Percentiles rank a stretch among this genome's conserved stretches.
Conservation (phyloP, 2,888 invertebrate genomes). For the Lypha dubia region DNA sequence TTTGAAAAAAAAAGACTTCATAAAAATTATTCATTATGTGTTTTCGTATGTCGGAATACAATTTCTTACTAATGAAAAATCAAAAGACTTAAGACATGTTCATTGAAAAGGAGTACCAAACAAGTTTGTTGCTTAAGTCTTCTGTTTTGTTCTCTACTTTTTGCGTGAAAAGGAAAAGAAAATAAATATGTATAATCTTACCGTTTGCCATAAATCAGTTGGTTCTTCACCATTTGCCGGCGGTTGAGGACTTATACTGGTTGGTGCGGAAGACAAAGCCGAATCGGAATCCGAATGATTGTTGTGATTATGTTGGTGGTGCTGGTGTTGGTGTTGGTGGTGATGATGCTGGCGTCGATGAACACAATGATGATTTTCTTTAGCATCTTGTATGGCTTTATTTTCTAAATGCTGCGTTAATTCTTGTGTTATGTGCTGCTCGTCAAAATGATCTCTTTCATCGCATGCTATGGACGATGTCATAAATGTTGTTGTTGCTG, state of each 20-base stretch:
- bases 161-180: background rate
- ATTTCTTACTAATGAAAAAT: too few species aligned
- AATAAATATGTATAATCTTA: slow-evolving; percentile 75
- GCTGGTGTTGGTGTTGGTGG: slow-evolving; percentile 45
- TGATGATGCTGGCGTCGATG: slow-evolving; percentile 51
- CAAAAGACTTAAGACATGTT: background rate
- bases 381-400: slow-evolving; percentile 68
- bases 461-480: slow-evolving; percentile 68
- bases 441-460: slow-evolving; percentile 65
- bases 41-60: too few species aligned
- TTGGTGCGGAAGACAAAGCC: slow-evolving; percentile 88
- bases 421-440: slow-evolving; percentile 66
- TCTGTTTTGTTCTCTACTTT: background rate
- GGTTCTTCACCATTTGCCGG: slow-evolving; percentile 81
- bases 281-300: slow-evolving; percentile 86
- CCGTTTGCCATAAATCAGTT: slow-evolving; percentile 83
- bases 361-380: slow-evolving; percentile 51
- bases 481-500: slow-evolving; percentile 61
- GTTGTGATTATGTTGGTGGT: slow-evolving; percentile 72
- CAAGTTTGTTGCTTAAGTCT: slow-evolving; percentile 14
- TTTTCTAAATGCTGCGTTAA: slow-evolving; percentile 69
- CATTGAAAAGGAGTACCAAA: background rate
- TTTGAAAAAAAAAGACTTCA: too few species aligned
- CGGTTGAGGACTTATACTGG: slow-evolving; percentile 89
- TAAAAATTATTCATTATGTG: too few species aligned